Evolutionary conservation across 2,797 vertebrate genomes (phyloP).

Genomic region (Acipenser ruthenus): DNA sequence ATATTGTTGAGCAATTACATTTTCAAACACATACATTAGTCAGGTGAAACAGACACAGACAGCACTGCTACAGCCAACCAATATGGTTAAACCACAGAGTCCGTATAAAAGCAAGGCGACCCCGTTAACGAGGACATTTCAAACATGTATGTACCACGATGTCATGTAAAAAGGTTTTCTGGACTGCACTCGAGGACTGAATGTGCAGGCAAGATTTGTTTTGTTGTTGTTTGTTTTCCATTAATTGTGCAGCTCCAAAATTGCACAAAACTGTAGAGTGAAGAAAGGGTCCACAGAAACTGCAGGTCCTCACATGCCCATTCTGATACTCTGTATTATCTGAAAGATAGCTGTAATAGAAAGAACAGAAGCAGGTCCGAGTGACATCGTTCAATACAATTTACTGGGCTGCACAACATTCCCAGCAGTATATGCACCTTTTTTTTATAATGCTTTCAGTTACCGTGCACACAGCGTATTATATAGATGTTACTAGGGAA

Average conservation of each 20-base stretch:
- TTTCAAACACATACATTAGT: slow-evolving; percentile 31
- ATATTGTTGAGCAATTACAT: slow-evolving; percentile 14
- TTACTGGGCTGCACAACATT: too few relatives aligned
- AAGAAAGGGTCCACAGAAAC: slow-evolving; percentile 17
- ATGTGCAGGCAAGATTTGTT: slow-evolving; percentile 21
- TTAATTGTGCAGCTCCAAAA: slow-evolving; percentile 12
- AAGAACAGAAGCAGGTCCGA: not conserved
- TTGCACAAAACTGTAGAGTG: slow-evolving; percentile 23
- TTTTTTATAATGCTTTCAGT: too few relatives aligned
- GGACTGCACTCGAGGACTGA: slow-evolving; percentile 28
- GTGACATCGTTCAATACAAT: not conserved
- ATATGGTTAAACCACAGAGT: slow-evolving; percentile 40
- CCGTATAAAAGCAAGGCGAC: slow-evolving; percentile 53
- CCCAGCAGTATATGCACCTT: too few relatives aligned
- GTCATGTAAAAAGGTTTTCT: slow-evolving; percentile 30
- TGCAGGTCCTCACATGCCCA: slow-evolving; percentile 58
- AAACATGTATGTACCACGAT: slow-evolving; percentile 38
- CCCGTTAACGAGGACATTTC: slow-evolving; percentile 46
- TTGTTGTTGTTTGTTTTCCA: slow-evolving; percentile 8
- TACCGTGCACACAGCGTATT: too few relatives aligned
- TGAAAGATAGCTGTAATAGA: slow-evolving; percentile 57
- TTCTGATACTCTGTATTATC: slow-evolving; percentile 67
- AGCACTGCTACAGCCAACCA: slow-evolving; percentile 18
- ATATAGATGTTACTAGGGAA: too few relatives aligned
- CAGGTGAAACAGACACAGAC: slow-evolving; percentile 25